Percentiles rank a stretch among this genome's conserved stretches.
Conservation (phyloP, 2,113 vertebrate genomes). For the Serilophus lunatus region DNA sequence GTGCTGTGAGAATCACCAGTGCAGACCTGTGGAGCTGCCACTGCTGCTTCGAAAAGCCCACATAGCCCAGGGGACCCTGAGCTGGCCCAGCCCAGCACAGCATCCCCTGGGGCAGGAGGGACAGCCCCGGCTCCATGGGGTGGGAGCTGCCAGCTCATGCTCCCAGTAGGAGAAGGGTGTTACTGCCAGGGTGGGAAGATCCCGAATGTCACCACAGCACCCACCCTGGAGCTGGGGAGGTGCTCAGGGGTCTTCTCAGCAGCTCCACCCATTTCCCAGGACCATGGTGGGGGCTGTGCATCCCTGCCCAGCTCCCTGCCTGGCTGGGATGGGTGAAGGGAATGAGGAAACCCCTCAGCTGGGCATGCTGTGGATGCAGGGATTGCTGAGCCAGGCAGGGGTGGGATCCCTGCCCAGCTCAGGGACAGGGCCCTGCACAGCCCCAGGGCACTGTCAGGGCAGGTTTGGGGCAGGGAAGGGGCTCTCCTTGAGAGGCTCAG, state of each 20-base stretch:
- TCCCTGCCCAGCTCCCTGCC: fast-evolving
- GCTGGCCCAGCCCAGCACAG: fast-evolving
- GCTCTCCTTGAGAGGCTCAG: background rate
- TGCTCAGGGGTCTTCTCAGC: background rate
- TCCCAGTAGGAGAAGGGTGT: background rate
- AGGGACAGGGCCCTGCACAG: background rate
- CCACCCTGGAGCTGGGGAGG: background rate
- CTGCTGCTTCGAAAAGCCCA: background rate
- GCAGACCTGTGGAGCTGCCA: background rate
- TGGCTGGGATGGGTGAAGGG: too few species aligned
- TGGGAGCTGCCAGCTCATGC: background rate
- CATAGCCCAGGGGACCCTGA: fast-evolving
- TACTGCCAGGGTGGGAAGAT: background rate
- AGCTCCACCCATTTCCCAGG: fast-evolving
- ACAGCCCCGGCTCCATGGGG: background rate
- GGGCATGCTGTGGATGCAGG: background rate
- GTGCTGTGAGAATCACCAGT: background rate
- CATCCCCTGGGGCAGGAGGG: background rate
- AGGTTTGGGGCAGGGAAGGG: background rate
- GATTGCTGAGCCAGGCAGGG: background rate
- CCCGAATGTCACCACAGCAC: fast-evolving
- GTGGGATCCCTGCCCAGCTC: background rate
- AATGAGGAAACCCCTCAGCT: fast-evolving
- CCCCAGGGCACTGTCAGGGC: background rate
- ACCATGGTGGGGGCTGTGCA: fast-evolving